These are phyloP conservation scores for Folsomia manolachei DNA, from an alignment of 2,888 invertebrate genomes.

Conservation along the genomic window DNA sequence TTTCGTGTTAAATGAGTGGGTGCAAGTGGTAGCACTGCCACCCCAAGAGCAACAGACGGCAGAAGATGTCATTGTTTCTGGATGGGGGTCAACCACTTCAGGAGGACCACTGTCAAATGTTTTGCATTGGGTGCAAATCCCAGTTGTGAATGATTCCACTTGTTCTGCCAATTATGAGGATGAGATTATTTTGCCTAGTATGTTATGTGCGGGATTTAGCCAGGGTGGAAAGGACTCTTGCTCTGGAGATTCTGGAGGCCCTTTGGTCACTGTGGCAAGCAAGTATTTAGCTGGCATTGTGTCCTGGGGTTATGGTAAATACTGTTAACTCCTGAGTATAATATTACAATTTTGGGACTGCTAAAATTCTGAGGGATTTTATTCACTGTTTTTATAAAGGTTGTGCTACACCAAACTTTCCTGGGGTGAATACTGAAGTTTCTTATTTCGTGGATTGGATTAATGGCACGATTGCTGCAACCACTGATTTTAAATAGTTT, in stretches of 20 bases:
- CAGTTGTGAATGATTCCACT: slow-evolving; percentile 29
- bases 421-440: slow-evolving; percentile 28
- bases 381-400: slow-evolving; percentile 5
- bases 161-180: slow-evolving; percentile 38
- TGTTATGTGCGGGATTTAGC: slow-evolving; percentile 36
- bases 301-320: slow-evolving; percentile 21
- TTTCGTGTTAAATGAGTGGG: slow-evolving; percentile 31
- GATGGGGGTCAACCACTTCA: slow-evolving; percentile 45
- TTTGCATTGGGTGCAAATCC: slow-evolving; percentile 39
- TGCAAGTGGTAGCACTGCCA: slow-evolving; percentile 45
- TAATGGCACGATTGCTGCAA: background rate
- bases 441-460: slow-evolving; percentile 24
- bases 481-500: background rate
- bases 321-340: background rate
- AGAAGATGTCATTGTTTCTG: slow-evolving; percentile 34
- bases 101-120: slow-evolving; percentile 18
- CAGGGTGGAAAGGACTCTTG: slow-evolving; percentile 33
- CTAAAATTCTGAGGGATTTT: background rate
- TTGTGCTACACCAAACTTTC: slow-evolving; percentile 13
- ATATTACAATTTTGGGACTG: background rate
- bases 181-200: slow-evolving; percentile 16
- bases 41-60: slow-evolving; percentile 18
- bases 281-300: slow-evolving; percentile 32
- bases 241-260: slow-evolving; percentile 27
- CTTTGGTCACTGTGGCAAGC: slow-evolving; percentile 16